Evolutionary conservation across 2,888 invertebrate species (phyloP), one percentile per base, ranked within the genome.

Genomic region (Leptinotarsa rubiginosa): DNA sequence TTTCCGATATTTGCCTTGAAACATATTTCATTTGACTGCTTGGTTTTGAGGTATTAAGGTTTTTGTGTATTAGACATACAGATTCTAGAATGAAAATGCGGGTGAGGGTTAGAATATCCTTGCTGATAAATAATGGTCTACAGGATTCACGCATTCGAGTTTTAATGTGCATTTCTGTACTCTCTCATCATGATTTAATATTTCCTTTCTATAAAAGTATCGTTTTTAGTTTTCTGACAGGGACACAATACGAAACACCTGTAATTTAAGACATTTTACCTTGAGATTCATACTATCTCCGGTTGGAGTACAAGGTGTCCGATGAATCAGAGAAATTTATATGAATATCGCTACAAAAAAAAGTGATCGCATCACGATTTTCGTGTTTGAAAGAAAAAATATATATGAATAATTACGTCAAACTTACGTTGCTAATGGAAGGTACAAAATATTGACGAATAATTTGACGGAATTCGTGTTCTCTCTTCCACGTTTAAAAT

Each of bases 241-340:
- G 20, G 56, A 56, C 22, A 20, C 2, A 56, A 1, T 22, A 56
- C 56, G 22, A 22, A 56, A 56, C 56, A 12, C 4, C 13, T 56
- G 15, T 56, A 56, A 56, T 56, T 56, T 22, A 15, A 22, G 4
- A 1, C 15, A 56, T 56, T 56, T 22, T 56, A 22, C 56, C 56
- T 56, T 56, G 56, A 56, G 15, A 56, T 13, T 22, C 18, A 20
- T 56, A 22, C 22, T 22, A 56, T 22, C 56, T 56, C 56, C 56
- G 56, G 56, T 56, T 56, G 22, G 22, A 22, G 4, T 22, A 56
- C 56, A 56, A 56, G 56, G 56, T 56, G 56, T 22, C 56, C 56
- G 56, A 56, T 56, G 56, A 56, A 56, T 56, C 56, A 56, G 56
- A 22, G 22, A 22, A 56, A 56, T 20, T 13, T 20, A 22, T 56